phyloP scores from a whole-genome alignment of 1,140 invertebrate genomes.

The Penaeus vannamei region DNA sequence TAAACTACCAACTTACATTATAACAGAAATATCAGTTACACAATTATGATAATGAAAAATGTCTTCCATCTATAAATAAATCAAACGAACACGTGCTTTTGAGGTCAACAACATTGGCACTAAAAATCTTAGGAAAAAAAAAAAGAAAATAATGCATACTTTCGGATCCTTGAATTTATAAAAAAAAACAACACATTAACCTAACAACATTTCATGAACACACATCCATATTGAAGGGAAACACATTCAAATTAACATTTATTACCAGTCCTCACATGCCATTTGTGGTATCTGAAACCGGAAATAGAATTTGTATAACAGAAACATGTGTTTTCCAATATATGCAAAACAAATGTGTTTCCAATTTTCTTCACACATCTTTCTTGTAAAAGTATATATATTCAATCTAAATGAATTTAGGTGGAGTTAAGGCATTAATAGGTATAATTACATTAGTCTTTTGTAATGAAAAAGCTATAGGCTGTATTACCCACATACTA shows the following conservation, averaged over 20 bases:
- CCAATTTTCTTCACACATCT: not conserved
- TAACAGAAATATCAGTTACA: slow-evolving; percentile 48
- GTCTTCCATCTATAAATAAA: slow-evolving; percentile 3
- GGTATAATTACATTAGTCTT: slow-evolving; percentile 26
- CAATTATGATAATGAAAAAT: slow-evolving; percentile 23
- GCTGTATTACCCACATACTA: not conserved
- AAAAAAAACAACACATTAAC: not conserved
- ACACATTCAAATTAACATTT: slow-evolving; percentile 39
- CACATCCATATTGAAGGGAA: slow-evolving; percentile 33
- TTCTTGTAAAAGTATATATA: not conserved
- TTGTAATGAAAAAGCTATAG: not conserved
- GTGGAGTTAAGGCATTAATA: slow-evolving; percentile 42
- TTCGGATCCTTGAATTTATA: too few species aligned
- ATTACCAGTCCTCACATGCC: slow-evolving; percentile 22
- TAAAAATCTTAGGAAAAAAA: slow-evolving; percentile 23
- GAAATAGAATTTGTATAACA: not conserved
- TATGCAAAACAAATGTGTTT: not conserved
- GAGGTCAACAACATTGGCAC: slow-evolving; percentile 23
- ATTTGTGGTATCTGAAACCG: not conserved
- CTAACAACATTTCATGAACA: slow-evolving; percentile 13
- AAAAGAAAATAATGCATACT: too few species aligned
- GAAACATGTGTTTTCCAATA: not conserved
- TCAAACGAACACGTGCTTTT: slow-evolving; percentile 12
- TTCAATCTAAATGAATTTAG: slow-evolving; percentile 6
- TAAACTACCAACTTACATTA: slow-evolving; percentile 44